Evolutionary conservation across 1,140 invertebrate species (phyloP).

Genomic region (Drosophila littoralis): DNA sequence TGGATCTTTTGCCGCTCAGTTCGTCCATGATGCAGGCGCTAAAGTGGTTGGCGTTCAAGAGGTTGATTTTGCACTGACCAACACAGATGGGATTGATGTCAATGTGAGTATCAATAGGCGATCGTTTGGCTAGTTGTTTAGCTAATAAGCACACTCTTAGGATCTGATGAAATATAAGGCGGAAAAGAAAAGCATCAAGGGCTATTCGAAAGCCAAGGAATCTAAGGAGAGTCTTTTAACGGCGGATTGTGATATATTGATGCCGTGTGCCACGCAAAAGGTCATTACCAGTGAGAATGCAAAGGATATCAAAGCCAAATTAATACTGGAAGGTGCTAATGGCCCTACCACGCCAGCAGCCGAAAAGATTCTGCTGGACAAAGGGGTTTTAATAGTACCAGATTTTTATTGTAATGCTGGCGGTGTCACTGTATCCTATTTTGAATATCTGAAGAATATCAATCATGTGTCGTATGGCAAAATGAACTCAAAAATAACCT

Average conservation of each 20-base stretch:
- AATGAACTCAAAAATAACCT: slow-evolving; percentile 87
- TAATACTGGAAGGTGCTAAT: slow-evolving; percentile 92
- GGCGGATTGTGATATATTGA: slow-evolving; percentile 93
- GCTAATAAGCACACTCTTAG: slow-evolving; percentile 8
- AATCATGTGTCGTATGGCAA: slow-evolving; percentile 95
- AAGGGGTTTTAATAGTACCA: slow-evolving; percentile 92
- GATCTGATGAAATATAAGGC: slow-evolving; percentile 50
- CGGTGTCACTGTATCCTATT: slow-evolving; percentile 96
- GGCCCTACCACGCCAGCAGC: slow-evolving; percentile 94
- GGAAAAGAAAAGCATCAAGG: slow-evolving; percentile 89
- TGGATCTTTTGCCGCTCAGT: slow-evolving; percentile 91
- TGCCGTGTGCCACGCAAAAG: slow-evolving; percentile 94
- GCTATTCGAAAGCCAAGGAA: slow-evolving; percentile 90
- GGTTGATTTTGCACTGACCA: slow-evolving; percentile 89
- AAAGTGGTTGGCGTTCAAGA: slow-evolving; percentile 93
- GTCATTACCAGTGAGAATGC: slow-evolving; percentile 91
- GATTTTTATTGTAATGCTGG: slow-evolving; percentile 94
- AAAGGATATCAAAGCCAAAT: slow-evolving; percentile 90
- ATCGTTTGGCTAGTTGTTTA: neutral
- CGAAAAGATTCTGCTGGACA: slow-evolving; percentile 89
- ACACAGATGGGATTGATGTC: slow-evolving; percentile 92
- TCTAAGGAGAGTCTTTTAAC: slow-evolving; percentile 87
- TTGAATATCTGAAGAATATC: slow-evolving; percentile 96
- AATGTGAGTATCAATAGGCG: slow-evolving; percentile 85
- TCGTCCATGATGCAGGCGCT: slow-evolving; percentile 91